Base-by-base conservation (phyloP, 2,113 vertebrate genomes). In the Barnardius zonarius region DNA sequence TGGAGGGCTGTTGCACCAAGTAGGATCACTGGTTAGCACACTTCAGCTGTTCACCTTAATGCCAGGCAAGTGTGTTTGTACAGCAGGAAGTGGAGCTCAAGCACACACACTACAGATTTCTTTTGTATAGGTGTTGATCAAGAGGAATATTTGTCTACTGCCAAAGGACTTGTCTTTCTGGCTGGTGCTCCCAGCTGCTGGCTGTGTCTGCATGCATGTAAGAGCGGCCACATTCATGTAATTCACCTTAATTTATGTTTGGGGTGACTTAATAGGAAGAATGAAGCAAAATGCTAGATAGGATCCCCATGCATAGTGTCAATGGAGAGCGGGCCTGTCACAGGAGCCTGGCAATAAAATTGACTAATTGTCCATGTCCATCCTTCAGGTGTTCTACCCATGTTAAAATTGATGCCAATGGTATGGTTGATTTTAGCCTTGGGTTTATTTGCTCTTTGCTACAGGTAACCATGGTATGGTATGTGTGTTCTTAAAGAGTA, bases 371-470 rank as follows among this genome's bases (percentile, higher is more conserved):
- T 39, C 48, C 61, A 24, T 24, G 44, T 73, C 70, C 37, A 75
- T 84, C 80, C 74, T 84, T 73, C 83, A 75, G 66, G 66, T 73
- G 76, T 69, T 84, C n/a, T 84, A 27, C 57, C 86, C 16, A 3
- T 68, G 57, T 64, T 90, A 80, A 75, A 86, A 83, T 79, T 7
- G 25, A 57, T 81, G 57, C 74, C 74, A 87, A 10, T 35, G 43
- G 35, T 43, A 44, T 20, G 44, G 87, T 64, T 92, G 76, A 78
- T 92, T 93, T 92, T 80, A 93, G 61, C 72, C 33, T 55, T 81
- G 83, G 51, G 28, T 90, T 80, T 81, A 37, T 94, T 94, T 97
- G 79, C 72, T 49, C 49, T 94, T 91, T 72, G 68, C 72, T 80
- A 16, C 76, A 78, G 83, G 92, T 95, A 90, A 90, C 92, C 85